phyloP scores from a whole-genome alignment of 2,797 vertebrate species.

The Percopsis omiscomaycus region DNA sequence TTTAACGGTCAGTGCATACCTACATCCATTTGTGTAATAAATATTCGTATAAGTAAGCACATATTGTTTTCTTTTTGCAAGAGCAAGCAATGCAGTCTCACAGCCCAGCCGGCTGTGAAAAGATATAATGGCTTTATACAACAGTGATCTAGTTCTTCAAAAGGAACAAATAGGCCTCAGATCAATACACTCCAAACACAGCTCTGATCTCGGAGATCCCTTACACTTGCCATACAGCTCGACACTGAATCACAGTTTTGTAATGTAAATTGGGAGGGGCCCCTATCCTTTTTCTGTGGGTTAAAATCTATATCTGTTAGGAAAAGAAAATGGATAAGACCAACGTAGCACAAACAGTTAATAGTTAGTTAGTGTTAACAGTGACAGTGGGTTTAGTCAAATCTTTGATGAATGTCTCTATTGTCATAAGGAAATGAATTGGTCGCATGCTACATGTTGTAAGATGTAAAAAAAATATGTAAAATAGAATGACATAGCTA shows the following conservation, averaged over 20 bases:
- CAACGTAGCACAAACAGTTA: conserved; percentile 2
- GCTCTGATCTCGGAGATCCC: conserved; percentile 60
- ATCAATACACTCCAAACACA: conserved; percentile 57
- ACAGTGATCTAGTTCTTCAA: conserved; percentile 21
- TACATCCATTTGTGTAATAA: not conserved
- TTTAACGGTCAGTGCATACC: not conserved
- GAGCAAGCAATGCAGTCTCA: conserved; percentile 1
- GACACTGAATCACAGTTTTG: conserved; percentile 40
- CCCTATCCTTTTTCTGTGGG: conserved; percentile 13
- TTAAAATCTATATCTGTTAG: conserved; percentile 17
- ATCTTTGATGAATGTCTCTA: conserved; percentile 16
- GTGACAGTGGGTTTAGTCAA: not conserved
- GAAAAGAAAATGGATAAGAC: conserved; percentile 14
- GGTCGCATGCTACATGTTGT: too few relatives aligned
- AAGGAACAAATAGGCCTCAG: conserved; percentile 38
- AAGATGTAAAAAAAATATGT: conserved; percentile 1
- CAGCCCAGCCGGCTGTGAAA: not conserved
- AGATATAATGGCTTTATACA: conserved; percentile 19
- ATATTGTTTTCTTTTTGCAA: conserved; percentile 1
- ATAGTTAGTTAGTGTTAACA: conserved; percentile 4
- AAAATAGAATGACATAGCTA: too few relatives aligned
- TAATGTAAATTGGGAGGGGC: conserved; percentile 46
- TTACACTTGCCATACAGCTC: conserved; percentile 50
- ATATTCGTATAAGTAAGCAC: not conserved
- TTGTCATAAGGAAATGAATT: too few relatives aligned